These are phyloP conservation scores for Tetraneura akinire DNA, from an alignment of 1,140 invertebrate species.

Conservation along the genomic window DNA sequence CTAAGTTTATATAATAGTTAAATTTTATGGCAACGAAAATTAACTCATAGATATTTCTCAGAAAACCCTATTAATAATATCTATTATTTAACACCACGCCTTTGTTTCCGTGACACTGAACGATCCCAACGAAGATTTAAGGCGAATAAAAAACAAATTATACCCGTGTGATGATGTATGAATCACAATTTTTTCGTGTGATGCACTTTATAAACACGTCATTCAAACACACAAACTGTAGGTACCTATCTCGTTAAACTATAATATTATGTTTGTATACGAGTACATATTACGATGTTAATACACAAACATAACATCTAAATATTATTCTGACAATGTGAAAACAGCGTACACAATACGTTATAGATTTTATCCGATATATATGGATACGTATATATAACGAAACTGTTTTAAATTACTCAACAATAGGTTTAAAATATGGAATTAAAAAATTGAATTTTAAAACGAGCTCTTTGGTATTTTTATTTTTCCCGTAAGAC, in stretches of 20 bases:
- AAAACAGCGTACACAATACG: not conserved
- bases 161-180: not conserved
- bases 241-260: too few species aligned
- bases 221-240: too few species aligned
- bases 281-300: not conserved
- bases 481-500: not conserved
- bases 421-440: not conserved
- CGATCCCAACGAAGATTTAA: not conserved
- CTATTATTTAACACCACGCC: not conserved
- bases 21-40: too few species aligned
- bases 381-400: not conserved
- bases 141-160: too few species aligned
- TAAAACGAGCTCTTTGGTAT: not conserved
- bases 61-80: constrained; percentile 16
- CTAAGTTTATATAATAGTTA: too few species aligned
- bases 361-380: not conserved
- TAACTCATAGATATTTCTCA: not conserved
- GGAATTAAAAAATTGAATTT: constrained; percentile 2
- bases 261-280: too few species aligned
- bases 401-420: not conserved
- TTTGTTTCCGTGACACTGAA: not conserved
- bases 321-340: not conserved
- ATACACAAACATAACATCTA: not conserved
- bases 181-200: not conserved
- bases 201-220: too few species aligned